Conservation (phyloP, 2,888 invertebrate genomes). For the Sympetrum striolatum region DNA sequence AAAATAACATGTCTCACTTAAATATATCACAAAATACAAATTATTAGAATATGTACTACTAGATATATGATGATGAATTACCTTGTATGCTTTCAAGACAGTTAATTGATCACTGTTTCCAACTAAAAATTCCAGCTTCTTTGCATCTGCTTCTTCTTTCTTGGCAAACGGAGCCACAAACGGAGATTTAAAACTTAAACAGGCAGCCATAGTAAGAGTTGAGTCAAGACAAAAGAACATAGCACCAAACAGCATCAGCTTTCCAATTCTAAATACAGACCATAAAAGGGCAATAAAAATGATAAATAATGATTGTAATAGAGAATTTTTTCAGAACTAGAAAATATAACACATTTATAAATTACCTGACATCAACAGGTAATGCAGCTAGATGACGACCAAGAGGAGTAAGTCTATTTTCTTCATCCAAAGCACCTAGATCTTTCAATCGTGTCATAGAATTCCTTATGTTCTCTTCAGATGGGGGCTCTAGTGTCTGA, state of each 20-base stretch:
- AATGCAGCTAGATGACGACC: constrained; percentile 87
- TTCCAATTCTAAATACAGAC: constrained; percentile 74
- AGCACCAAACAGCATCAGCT: constrained; percentile 88
- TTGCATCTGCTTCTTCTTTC: constrained; percentile 72
- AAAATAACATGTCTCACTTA: too few species aligned
- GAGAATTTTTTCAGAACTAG: not conserved
- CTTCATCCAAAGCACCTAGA: constrained; percentile 80
- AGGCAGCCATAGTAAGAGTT: constrained; percentile 87
- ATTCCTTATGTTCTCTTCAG: constrained; percentile 69
- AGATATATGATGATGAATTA: constrained; percentile 56
- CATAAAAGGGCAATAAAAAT: not conserved
- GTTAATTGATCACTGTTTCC: constrained; percentile 90
- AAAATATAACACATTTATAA: not conserved
- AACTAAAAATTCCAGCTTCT: constrained; percentile 76
- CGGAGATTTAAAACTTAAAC: constrained; percentile 79
- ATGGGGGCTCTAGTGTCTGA: constrained; percentile 77
- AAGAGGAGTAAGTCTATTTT: constrained; percentile 78
- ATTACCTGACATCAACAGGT: constrained; percentile 78
- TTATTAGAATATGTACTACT: too few species aligned
- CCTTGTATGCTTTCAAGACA: constrained; percentile 82
- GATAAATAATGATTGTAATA: too few species aligned
- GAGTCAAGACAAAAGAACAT: constrained; percentile 93
- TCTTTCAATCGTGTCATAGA: constrained; percentile 75
- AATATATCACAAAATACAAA: too few species aligned
- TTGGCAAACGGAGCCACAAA: constrained; percentile 79